A percentile compares a stretch with the other conserved stretches of the same genome.
Conservation (phyloP, 2,888 invertebrate species). For the Odontocolon sp. region DNA sequence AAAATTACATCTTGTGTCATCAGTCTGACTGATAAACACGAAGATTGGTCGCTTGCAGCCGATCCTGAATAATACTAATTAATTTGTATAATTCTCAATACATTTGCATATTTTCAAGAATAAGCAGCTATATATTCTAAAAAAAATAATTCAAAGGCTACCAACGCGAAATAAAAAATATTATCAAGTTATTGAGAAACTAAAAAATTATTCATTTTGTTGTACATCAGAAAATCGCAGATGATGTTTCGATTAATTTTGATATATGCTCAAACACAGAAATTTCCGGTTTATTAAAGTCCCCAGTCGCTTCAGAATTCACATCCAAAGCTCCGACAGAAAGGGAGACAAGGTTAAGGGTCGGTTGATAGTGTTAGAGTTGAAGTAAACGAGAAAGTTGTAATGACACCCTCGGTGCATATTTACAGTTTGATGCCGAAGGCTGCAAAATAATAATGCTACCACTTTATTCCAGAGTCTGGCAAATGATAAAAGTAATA, state of each 20-base stretch:
- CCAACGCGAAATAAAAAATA: too few relatives aligned
- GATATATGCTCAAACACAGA: constrained; percentile 3
- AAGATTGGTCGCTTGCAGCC: too few relatives aligned
- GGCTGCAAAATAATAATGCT: constrained; percentile 31
- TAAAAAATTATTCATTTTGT: too few relatives aligned
- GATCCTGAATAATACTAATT: too few relatives aligned
- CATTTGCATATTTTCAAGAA: too few relatives aligned
- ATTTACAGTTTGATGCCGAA: constrained; percentile 15
- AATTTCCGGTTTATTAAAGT: constrained; percentile 24
- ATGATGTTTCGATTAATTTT: not conserved
- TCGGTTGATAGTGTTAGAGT: not conserved
- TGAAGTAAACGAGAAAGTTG: constrained; percentile 36
- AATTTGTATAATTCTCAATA: too few relatives aligned
- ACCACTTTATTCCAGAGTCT: constrained; percentile 3
- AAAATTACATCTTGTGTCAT: too few relatives aligned
- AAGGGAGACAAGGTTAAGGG: not conserved
- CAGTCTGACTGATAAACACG: too few relatives aligned
- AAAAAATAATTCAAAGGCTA: too few relatives aligned
- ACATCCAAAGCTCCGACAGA: constrained; percentile 1
- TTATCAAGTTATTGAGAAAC: too few relatives aligned
- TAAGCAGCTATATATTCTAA: too few relatives aligned
- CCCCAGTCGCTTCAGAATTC: constrained; percentile 26
- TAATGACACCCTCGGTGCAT: constrained; percentile 21
- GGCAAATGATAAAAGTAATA: not conserved
- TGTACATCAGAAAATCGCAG: not conserved